These are phyloP conservation scores for Limnephilus lunatus DNA, from an alignment of 2,888 invertebrate genomes.

Conservation along the genomic window DNA sequence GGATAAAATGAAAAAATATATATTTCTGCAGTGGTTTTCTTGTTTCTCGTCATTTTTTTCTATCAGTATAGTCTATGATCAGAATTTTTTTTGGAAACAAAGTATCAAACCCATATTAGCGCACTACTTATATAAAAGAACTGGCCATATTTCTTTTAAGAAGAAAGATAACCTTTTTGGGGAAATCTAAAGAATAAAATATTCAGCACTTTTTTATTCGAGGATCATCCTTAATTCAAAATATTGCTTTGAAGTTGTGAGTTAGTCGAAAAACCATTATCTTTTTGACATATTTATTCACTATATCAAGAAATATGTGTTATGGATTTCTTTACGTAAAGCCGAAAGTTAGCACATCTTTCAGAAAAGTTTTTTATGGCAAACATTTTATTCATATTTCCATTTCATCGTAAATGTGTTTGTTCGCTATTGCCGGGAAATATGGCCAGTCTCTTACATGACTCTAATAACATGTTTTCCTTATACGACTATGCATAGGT, in stretches of 20 bases:
- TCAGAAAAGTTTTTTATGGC: constrained; percentile 19
- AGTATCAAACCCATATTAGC: background rate
- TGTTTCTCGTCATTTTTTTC: background rate
- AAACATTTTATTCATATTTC: constrained; percentile 12
- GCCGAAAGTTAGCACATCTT: constrained; percentile 16
- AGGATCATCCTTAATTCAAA: constrained; percentile 44
- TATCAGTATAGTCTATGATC: background rate
- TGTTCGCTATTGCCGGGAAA: background rate
- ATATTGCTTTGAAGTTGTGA: constrained; percentile 44
- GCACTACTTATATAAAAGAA: background rate
- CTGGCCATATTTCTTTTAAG: constrained; percentile 12
- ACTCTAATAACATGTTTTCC: constrained; percentile 7
- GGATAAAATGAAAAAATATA: too few species aligned
- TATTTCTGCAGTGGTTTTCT: background rate
- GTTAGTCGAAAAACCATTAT: constrained; percentile 39
- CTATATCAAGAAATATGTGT: constrained; percentile 45
- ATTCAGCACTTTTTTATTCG: constrained; percentile 40
- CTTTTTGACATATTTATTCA: constrained; percentile 45
- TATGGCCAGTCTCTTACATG: background rate
- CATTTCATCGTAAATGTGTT: constrained; percentile 7
- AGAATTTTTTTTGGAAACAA: background rate
- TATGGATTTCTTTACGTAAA: constrained; percentile 18
- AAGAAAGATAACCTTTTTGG: constrained; percentile 30
- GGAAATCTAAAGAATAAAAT: constrained; percentile 27
- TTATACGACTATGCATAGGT: constrained; percentile 12